Evolutionary conservation across 2,113 vertebrate genomes (phyloP), one percentile per base, ranked within the genome.

Genomic region (Notechis scutatus): DNA sequence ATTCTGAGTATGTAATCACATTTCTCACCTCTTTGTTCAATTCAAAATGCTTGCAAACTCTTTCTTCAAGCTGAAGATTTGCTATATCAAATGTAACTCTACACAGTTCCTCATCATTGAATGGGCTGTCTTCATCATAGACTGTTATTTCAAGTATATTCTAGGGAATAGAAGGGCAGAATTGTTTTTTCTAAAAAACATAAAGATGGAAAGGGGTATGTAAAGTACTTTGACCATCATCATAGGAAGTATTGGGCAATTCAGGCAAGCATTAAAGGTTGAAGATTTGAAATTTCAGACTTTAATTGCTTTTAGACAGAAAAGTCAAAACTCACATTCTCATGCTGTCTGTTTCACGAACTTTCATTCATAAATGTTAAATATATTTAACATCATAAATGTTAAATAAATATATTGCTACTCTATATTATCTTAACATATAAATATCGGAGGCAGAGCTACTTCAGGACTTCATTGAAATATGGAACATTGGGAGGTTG

Each of bases 71-170:
- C 5, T 94, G 96, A 85, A 98, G 93, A 93, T 98, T 97, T 91
- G 97, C 96, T 94, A 97, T 8, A 21, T 98, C 98, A 90, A 96
- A 98, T 89, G 96, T 94, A 90, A 98, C 42, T 45, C 95, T 97
- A 94, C 95, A 97, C 64, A 97, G 97, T 24, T 94, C 92, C 1
- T 97, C 96, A 47, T 98, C 98, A 90, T 94, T 90, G 0, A 95
- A 94, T 47, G 94, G 5, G 52, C 55, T 50, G 55, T 98, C 97
- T 94, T 97, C 97, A 59, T 98, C 97, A 45, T 95, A 97, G 93
- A 98, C 3, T 45, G 94, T 97, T 59, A 98, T 85, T 74, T 98
- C 97, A 89, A 98, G 96, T 95, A 98, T 74, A 52, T 98, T 98
- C 98, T 98, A 64, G 39, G 88, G 50, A 45, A 81, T 42, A 15